These are phyloP conservation scores for Melieria crassipennis DNA, from an alignment of 2,888 invertebrate genomes.

Conservation along the genomic window DNA sequence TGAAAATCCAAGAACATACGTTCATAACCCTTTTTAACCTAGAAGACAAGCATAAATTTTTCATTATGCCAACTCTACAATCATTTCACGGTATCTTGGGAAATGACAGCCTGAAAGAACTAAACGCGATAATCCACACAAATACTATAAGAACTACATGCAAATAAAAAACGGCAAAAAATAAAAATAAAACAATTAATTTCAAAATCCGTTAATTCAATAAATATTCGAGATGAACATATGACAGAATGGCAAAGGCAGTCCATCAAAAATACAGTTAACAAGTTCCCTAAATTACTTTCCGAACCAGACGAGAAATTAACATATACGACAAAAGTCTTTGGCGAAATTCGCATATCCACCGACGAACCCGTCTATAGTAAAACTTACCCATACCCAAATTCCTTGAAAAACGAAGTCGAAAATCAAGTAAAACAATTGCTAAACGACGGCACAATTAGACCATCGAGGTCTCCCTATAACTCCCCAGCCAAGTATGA, in stretches of 20 bases:
- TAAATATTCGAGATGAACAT: conserved; percentile 14
- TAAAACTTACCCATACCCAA: conserved; percentile 3
- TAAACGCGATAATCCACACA: conserved; percentile 33
- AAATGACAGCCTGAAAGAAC: conserved; percentile 32
- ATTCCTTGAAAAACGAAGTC: neutral
- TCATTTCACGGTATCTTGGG: conserved; percentile 34
- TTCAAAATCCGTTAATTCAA: conserved; percentile 19
- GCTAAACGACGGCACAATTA: neutral
- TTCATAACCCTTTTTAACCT: conserved; percentile 25
- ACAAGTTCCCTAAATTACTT: conserved; percentile 31
- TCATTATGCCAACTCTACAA: conserved; percentile 26
- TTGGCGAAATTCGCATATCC: conserved; percentile 24
- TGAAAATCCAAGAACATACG: conserved; percentile 31
- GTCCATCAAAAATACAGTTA: neutral
- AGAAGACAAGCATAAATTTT: conserved; percentile 25
- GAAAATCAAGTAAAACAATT: conserved; percentile 4
- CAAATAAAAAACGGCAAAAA: conserved; percentile 17
- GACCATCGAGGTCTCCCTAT: no score
- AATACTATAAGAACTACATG: conserved; percentile 36
- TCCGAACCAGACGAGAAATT: conserved; percentile 22
- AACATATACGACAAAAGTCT: conserved; percentile 22
- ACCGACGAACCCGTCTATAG: conserved; percentile 6
- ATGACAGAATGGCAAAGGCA: conserved; percentile 13
- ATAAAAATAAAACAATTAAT: conserved; percentile 16
- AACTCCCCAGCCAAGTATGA: no score